Evolutionary conservation across 92 coral and sea anemone genomes (phyloP).

Genomic region (Umimayanthus kanabou): DNA sequence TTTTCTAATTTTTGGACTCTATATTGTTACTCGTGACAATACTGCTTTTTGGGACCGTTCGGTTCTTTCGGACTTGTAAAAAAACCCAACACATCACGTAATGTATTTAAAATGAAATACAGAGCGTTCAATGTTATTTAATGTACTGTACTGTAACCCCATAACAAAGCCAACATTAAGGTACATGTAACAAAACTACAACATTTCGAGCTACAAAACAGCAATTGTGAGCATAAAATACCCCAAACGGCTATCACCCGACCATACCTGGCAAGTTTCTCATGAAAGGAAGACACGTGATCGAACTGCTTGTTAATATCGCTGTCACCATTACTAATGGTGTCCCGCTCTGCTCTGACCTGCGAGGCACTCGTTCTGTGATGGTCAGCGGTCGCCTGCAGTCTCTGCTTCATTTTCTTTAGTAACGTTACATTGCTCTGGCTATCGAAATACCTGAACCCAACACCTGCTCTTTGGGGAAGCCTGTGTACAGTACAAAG

Average conservation of each 20-base stretch:
- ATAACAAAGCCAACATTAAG: no score
- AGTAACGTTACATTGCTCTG: constrained; percentile 70
- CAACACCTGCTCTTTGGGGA: constrained; percentile 89
- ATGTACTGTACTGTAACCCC: no score
- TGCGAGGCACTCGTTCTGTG: constrained; percentile 73
- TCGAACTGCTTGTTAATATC: constrained; percentile 83
- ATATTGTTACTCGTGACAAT: no score
- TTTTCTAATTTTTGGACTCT: no score
- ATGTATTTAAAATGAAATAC: no score
- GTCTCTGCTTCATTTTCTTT: constrained; percentile 91
- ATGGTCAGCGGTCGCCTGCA: constrained; percentile 85
- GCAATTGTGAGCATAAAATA: background rate
- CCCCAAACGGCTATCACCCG: background rate
- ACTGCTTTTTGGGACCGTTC: no score
- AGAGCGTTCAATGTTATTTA: no score
- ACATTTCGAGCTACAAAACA: no score
- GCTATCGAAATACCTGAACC: constrained; percentile 90
- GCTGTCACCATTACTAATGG: constrained; percentile 67
- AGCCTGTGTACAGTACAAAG: constrained; percentile 41
- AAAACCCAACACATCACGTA: no score
- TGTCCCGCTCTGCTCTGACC: constrained; percentile 70
- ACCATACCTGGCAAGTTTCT: constrained; percentile 78
- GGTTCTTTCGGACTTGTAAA: no score
- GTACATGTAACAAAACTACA: background rate
- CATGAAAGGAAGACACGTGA: constrained; percentile 73